Conservation (phyloP, 2,888 invertebrate species). For the Agrochola lota region DNA sequence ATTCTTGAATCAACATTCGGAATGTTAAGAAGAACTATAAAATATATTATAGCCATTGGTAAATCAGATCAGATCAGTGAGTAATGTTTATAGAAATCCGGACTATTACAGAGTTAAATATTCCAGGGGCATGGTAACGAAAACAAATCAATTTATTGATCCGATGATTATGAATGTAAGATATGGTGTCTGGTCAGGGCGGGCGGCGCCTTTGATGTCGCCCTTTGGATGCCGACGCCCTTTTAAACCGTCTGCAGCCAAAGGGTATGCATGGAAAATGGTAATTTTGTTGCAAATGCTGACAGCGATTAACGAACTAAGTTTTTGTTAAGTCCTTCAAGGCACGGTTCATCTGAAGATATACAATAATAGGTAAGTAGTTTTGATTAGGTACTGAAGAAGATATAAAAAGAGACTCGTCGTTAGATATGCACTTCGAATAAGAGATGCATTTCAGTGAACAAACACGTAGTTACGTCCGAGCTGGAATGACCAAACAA, state of each 20-base stretch:
- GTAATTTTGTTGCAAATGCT: constrained; percentile 50
- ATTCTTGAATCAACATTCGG: constrained; percentile 38
- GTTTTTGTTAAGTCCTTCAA: constrained; percentile 3
- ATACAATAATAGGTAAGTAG: not conserved
- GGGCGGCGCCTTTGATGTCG: constrained; percentile 71
- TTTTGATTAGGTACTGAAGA: not conserved
- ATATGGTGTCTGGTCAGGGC: constrained; percentile 70
- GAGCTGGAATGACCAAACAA: constrained; percentile 12
- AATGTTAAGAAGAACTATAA: constrained; percentile 50
- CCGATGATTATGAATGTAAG: constrained; percentile 57
- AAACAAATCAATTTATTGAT: constrained; percentile 57
- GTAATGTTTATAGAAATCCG: constrained; percentile 48
- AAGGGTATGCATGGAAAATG: constrained; percentile 47
- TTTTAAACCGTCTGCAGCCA: constrained; percentile 62
- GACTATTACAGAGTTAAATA: constrained; percentile 37
- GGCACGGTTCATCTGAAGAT: not conserved
- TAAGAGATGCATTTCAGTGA: constrained; percentile 24
- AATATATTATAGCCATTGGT: constrained; percentile 41
- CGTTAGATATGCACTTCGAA: constrained; percentile 4
- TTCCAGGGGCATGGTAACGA: constrained; percentile 38
- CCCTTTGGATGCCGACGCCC: constrained; percentile 72
- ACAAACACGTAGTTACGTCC: constrained; percentile 9
- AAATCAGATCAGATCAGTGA: constrained; percentile 54
- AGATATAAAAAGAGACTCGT: constrained; percentile 10
- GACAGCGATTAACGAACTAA: constrained; percentile 1